These are phyloP conservation scores for Rhyzopertha dominica DNA, from an alignment of 1,140 invertebrate genomes.

Conservation along the genomic window DNA sequence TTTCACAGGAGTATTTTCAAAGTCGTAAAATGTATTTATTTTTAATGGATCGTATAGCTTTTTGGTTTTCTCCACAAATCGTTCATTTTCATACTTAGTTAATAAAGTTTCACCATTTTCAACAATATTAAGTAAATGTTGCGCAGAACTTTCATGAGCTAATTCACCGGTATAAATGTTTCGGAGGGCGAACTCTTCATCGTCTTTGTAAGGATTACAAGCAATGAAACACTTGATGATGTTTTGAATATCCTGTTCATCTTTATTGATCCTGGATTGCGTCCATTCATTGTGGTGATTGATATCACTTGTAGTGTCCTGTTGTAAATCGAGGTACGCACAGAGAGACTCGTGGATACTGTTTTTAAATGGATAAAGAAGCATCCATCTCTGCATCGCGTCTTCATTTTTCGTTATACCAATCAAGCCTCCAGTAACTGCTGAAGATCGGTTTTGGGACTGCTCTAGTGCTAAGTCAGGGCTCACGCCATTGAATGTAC, in stretches of 20 bases:
- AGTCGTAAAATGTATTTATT: constrained; percentile 18
- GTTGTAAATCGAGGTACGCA: constrained; percentile 21
- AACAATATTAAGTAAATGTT: constrained; percentile 27
- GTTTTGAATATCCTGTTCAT: constrained; percentile 29
- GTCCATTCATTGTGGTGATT: constrained; percentile 35
- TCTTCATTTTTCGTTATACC: constrained; percentile 30
- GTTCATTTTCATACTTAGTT: constrained; percentile 19
- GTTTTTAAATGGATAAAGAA: constrained; percentile 28
- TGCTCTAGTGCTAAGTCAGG: constrained; percentile 22
- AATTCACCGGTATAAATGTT: constrained; percentile 25
- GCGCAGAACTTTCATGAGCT: constrained; percentile 26
- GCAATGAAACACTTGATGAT: constrained; percentile 22
- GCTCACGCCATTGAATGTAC: constrained; percentile 26
- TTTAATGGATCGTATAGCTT: constrained; percentile 19
- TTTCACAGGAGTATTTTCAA: constrained; percentile 17
- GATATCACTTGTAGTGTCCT: constrained; percentile 25
- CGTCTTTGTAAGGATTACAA: constrained; percentile 18
- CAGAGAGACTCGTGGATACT: constrained; percentile 12
- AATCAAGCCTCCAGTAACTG: constrained; percentile 31
- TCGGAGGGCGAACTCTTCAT: constrained; percentile 15
- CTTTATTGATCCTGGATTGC: constrained; percentile 26
- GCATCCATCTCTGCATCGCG: constrained; percentile 23
- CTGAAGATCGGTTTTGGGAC: constrained; percentile 23
- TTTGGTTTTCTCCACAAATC: constrained; percentile 19
- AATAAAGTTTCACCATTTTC: no score